Evolutionary conservation across 2,113 vertebrate species (phyloP).

Genomic region (Saguinus midas): DNA sequence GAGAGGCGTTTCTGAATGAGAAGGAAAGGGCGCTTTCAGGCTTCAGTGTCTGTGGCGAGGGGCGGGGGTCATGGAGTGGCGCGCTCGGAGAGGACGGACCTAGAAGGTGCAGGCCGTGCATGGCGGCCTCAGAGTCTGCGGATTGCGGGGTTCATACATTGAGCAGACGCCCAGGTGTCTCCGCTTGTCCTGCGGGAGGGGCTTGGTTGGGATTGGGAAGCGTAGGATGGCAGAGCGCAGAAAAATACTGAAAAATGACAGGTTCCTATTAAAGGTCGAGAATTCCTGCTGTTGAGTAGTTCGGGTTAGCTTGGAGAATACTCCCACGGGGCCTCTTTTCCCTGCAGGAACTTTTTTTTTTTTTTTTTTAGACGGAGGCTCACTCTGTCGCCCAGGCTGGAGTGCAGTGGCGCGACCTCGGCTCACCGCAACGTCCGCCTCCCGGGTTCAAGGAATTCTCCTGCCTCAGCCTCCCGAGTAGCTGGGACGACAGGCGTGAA

Average conservation of each 20-base stretch:
- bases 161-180: not conserved
- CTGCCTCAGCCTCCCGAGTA: too few relatives aligned
- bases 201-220: not conserved
- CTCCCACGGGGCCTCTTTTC: not conserved
- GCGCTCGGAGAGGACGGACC: not conserved
- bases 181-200: not conserved
- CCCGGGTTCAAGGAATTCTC: too few relatives aligned
- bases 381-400: too few relatives aligned
- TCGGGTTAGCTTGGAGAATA: not conserved
- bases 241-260: not conserved
- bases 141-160: not conserved
- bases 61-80: not conserved
- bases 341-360: too few relatives aligned
- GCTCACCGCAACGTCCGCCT: too few relatives aligned
- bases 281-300: not conserved
- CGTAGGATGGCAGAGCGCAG: not conserved
- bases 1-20: not conserved
- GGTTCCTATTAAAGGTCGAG: not conserved
- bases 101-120: not conserved
- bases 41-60: conserved; percentile 5
- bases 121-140: not conserved
- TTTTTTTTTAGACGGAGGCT: too few relatives aligned
- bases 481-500: too few relatives aligned
- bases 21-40: not conserved
- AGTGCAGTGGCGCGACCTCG: too few relatives aligned